These are phyloP conservation scores for Leptodirus hochenwartii DNA, from an alignment of 2,888 invertebrate genomes.

Conservation along the genomic window DNA sequence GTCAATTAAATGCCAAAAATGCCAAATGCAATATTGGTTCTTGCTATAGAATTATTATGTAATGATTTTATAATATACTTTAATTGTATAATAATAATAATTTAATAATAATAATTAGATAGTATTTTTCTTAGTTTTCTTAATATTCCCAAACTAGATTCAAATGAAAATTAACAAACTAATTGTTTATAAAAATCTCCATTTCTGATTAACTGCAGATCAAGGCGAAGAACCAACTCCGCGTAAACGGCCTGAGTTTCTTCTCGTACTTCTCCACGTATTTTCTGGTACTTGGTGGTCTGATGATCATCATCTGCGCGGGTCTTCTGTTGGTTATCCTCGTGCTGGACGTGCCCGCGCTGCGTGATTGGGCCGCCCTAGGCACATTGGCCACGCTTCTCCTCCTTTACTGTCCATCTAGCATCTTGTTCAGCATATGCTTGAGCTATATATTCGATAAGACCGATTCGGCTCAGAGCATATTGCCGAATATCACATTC, in stretches of 20 bases:
- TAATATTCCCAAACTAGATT: too few relatives aligned
- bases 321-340: slow-evolving; percentile 45
- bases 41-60: too few relatives aligned
- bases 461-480: slow-evolving; percentile 64
- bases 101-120: too few relatives aligned
- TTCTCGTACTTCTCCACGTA: slow-evolving; percentile 58
- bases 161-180: too few relatives aligned
- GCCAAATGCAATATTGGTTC: too few relatives aligned
- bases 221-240: slow-evolving; percentile 63
- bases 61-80: too few relatives aligned
- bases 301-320: slow-evolving; percentile 48
- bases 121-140: too few relatives aligned
- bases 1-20: too few relatives aligned
- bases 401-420: slow-evolving; percentile 53
- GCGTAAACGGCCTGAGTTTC: slow-evolving; percentile 64
- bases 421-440: slow-evolving; percentile 57
- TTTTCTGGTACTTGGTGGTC: slow-evolving; percentile 48
- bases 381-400: slow-evolving; percentile 45
- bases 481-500: slow-evolving; percentile 59
- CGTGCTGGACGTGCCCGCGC: slow-evolving; percentile 49
- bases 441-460: slow-evolving; percentile 67
- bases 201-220: slow-evolving; percentile 39
- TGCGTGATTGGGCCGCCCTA: slow-evolving; percentile 50
- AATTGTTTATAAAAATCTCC: too few relatives aligned
- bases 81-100: too few relatives aligned